Evolutionary conservation across 2,113 vertebrate genomes (phyloP).

Genomic region (Symphodus melops): DNA sequence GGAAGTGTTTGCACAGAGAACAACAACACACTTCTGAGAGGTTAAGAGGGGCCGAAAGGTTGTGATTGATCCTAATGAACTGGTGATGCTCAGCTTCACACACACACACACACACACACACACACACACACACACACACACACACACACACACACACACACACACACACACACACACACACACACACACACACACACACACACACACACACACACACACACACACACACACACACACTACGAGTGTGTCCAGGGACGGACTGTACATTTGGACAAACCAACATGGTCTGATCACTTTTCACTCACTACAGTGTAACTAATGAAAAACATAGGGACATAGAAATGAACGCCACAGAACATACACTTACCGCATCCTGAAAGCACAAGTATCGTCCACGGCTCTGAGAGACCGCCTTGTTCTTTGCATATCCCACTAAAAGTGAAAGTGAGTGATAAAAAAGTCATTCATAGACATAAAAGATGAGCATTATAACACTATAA

Average conservation of each 20-base stretch:
- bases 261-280: slow-evolving; percentile 36
- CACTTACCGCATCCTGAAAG: slow-evolving; percentile 96
- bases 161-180: background rate
- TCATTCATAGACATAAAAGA: too few relatives aligned
- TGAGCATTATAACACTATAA: too few relatives aligned
- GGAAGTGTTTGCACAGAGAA: too few relatives aligned
- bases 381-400: slow-evolving; percentile 92
- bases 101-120: background rate
- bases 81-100: background rate
- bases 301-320: slow-evolving; percentile 37
- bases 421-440: slow-evolving; percentile 95
- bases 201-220: background rate
- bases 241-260: background rate
- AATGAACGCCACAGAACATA: slow-evolving; percentile 14
- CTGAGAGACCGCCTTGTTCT: slow-evolving; percentile 92
- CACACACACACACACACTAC: background rate
- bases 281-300: slow-evolving; percentile 31
- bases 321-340: slow-evolving; percentile 21
- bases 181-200: background rate
- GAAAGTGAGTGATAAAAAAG: too few relatives aligned
- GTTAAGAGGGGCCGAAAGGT: too few relatives aligned
- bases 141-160: background rate
- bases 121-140: background rate
- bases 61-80: too few relatives aligned
- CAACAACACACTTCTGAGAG: too few relatives aligned